Conservation (phyloP, 1,140 invertebrate genomes). For the Euwallacea fornicatus region DNA sequence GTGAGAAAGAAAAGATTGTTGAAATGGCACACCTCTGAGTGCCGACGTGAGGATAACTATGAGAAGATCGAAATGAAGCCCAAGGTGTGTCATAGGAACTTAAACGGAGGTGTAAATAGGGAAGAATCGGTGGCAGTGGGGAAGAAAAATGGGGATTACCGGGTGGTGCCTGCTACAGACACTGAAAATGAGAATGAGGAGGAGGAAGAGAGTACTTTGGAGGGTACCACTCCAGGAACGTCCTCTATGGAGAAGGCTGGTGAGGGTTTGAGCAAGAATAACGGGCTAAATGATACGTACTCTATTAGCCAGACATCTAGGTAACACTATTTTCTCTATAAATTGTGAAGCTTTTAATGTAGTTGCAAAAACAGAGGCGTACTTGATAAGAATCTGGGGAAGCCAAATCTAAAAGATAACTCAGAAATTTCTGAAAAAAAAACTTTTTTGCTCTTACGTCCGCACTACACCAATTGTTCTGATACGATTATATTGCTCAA, state of each 20-base stretch:
- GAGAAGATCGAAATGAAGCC: slow-evolving; percentile 75
- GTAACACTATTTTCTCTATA: neutral
- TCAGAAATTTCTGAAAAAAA: too few species aligned
- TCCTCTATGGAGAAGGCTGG: slow-evolving; percentile 15
- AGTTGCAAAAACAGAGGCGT: too few species aligned
- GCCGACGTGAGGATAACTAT: slow-evolving; percentile 65
- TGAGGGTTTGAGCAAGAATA: neutral
- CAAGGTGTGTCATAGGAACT: slow-evolving; percentile 52
- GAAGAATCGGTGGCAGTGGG: slow-evolving; percentile 50
- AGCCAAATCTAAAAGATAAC: too few species aligned
- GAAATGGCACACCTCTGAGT: slow-evolving; percentile 20
- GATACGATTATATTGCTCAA: too few species aligned
- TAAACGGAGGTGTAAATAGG: slow-evolving; percentile 41
- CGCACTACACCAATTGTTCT: too few species aligned
- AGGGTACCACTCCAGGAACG: slow-evolving; percentile 40
- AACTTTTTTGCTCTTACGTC: too few species aligned
- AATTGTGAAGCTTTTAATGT: too few species aligned
- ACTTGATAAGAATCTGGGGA: too few species aligned
- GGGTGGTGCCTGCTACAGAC: slow-evolving; percentile 68
- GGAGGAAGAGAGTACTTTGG: slow-evolving; percentile 55
- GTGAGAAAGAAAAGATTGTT: slow-evolving; percentile 53
- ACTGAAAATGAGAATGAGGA: slow-evolving; percentile 56
- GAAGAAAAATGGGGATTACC: slow-evolving; percentile 67
- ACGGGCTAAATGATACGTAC: too few species aligned
- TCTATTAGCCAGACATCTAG: neutral